Evolutionary conservation across 2,113 vertebrate genomes (phyloP).

Genomic region (Lasiurus borealis): DNA sequence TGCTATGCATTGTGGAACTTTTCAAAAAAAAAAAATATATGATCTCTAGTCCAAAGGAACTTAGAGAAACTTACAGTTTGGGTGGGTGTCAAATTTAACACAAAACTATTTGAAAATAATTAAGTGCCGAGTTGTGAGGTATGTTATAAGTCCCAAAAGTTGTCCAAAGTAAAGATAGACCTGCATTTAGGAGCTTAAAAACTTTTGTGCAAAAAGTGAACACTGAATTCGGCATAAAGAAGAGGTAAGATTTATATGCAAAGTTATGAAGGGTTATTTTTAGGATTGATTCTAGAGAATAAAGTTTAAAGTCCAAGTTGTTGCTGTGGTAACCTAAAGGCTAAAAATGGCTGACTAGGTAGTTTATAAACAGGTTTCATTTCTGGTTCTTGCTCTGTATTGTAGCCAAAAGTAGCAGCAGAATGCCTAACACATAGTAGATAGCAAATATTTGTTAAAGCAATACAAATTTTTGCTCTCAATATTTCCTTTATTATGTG

Average conservation of each 20-base stretch:
- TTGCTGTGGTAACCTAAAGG: not conserved
- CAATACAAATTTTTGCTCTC: not conserved
- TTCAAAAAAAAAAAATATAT: not conserved
- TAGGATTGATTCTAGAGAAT: not conserved
- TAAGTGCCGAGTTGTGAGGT: not conserved
- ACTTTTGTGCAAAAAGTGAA: not conserved
- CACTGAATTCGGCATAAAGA: not conserved
- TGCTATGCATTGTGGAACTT: not conserved
- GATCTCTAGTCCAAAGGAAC: not conserved
- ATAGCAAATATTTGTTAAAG: constrained; percentile 14
- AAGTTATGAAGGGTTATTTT: not conserved
- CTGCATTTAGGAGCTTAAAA: not conserved
- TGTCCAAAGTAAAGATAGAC: not conserved
- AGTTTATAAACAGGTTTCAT: not conserved
- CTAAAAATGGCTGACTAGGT: not conserved
- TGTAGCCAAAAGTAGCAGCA: not conserved
- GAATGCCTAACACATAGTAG: not conserved
- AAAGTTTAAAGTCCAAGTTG: constrained; percentile 1
- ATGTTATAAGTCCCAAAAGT: not conserved
- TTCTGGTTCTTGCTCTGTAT: constrained; percentile 3
- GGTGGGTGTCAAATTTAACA: not conserved
- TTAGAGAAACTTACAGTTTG: not conserved
- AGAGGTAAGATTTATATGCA: not conserved
- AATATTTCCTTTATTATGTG: not conserved
- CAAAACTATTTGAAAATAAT: constrained; percentile 1